A percentile compares a stretch with the other conserved stretches of the same genome.
Conservation (phyloP, 2,797 vertebrate genomes). For the Anabas testudineus region DNA sequence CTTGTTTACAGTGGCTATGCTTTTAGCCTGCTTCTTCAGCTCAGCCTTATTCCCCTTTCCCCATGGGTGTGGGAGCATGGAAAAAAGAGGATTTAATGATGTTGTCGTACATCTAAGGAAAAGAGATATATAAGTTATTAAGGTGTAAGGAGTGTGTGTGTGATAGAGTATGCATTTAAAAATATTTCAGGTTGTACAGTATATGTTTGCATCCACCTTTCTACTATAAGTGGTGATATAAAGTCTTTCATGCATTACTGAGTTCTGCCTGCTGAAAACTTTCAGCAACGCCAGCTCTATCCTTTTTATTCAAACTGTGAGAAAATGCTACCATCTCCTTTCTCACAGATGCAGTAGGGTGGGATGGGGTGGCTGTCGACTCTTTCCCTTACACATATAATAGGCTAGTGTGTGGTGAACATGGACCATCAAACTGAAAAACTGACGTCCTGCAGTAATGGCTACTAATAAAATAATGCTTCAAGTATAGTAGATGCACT, state of each 20-base stretch:
- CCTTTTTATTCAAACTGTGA: conserved; percentile 48
- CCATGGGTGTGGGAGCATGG: conserved; percentile 28
- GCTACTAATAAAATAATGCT: no score
- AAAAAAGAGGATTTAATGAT: conserved; percentile 64
- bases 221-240: conserved; percentile 32
- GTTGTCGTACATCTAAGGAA: conserved; percentile 36
- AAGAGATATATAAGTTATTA: conserved; percentile 19
- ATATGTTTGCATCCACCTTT: background rate
- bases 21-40: conserved; percentile 59
- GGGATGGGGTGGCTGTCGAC: conserved; percentile 23
- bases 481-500: no score
- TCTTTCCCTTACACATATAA: conserved; percentile 25
- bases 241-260: conserved; percentile 14
- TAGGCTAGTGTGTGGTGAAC: conserved; percentile 11
- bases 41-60: conserved; percentile 45
- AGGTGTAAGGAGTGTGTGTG: conserved; percentile 23
- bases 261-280: conserved; percentile 19
- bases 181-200: background rate
- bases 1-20: conserved; percentile 72
- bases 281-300: conserved; percentile 22
- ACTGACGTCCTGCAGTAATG: background rate
- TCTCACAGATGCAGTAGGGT: conserved; percentile 61
- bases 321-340: conserved; percentile 60
- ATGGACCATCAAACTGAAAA: conserved; percentile 17
- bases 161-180: conserved; percentile 28